Evolutionary conservation across 2,888 invertebrate species (phyloP), one percentile per base, ranked within the genome.

Genomic region (Thymelicus acteon): DNA sequence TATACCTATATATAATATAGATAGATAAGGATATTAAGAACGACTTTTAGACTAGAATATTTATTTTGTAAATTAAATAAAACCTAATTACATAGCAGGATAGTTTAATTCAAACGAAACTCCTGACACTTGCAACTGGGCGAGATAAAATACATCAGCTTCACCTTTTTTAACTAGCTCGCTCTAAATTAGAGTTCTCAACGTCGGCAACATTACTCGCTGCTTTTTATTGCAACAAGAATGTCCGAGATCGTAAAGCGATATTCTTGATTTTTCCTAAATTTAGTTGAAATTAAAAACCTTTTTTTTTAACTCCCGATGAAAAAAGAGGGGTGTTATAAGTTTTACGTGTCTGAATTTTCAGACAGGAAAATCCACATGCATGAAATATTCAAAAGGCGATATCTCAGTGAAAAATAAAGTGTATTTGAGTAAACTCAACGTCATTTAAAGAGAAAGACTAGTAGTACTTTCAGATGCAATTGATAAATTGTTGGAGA

Each of bases 161-260:
- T 54, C 44, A 19, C 44, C 44, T 54, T 65, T 65, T 65, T 57
- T 65, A 39, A 49, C 19, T 57, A 8, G 40, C 57, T 40, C 54
- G 54, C 57, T 65, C 65, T 65, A 65, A 65, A 65, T 65, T 65
- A 65, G 65, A 44, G 65, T 65, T 65, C 57, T 37, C 44, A 24
- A 13, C 65, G 65, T 24, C n/a, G 57, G 65, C 65, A 40, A 54
- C 64, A 65, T 54, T 65, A 39, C 57, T 65, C 57, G 65, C 24
- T 24, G 10, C 57, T 65, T 65, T 54, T 65, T 65, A 64, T 64
- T 10, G 52, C 52, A 63, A 61, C 61, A 57, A 65, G 57, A 65
- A 57, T 57, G 54, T 57, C 40, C 40, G 54, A 39, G 40, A 57
- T 57, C 57, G 57, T 57, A 31, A 57, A 12, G 24, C 7, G 57